phyloP scores from a whole-genome alignment of 2,797 vertebrate species.

The Micromesistius poutassou region DNA sequence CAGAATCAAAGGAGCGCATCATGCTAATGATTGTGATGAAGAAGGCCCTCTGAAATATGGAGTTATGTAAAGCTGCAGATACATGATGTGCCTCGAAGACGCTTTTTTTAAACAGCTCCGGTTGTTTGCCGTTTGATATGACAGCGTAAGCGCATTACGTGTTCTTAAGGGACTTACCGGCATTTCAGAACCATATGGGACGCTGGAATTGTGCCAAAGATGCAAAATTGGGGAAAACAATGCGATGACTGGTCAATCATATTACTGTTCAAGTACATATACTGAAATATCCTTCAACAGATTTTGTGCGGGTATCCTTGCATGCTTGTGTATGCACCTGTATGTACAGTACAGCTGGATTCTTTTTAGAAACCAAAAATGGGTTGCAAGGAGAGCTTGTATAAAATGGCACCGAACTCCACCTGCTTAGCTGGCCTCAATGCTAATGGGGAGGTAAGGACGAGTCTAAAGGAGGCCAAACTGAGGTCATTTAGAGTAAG shows the following conservation, averaged over 20 bases:
- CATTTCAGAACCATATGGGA: not conserved
- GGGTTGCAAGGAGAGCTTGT: not conserved
- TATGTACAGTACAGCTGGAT: not conserved
- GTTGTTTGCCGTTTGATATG: too few relatives aligned
- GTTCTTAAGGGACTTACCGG: too few relatives aligned
- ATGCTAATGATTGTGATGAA: too few relatives aligned
- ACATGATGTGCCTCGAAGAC: too few relatives aligned
- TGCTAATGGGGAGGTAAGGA: not conserved
- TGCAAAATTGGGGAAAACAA: too few relatives aligned
- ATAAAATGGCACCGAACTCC: not conserved
- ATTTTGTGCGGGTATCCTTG: not conserved
- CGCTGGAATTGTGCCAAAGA: too few relatives aligned
- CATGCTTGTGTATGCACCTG: not conserved
- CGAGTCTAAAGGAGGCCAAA: not conserved
- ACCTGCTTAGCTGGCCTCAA: not conserved
- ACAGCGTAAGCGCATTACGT: too few relatives aligned
- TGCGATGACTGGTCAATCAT: too few relatives aligned
- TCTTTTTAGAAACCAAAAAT: not conserved
- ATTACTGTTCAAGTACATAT: not conserved
- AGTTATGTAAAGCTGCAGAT: too few relatives aligned
- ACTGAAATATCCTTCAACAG: not conserved
- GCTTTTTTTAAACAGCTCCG: too few relatives aligned
- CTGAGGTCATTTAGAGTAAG: not conserved
- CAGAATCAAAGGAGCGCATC: too few relatives aligned
- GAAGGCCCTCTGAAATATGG: too few relatives aligned